Conservation (phyloP, 2,888 invertebrate species). For the Eurytoma adleriae region DNA sequence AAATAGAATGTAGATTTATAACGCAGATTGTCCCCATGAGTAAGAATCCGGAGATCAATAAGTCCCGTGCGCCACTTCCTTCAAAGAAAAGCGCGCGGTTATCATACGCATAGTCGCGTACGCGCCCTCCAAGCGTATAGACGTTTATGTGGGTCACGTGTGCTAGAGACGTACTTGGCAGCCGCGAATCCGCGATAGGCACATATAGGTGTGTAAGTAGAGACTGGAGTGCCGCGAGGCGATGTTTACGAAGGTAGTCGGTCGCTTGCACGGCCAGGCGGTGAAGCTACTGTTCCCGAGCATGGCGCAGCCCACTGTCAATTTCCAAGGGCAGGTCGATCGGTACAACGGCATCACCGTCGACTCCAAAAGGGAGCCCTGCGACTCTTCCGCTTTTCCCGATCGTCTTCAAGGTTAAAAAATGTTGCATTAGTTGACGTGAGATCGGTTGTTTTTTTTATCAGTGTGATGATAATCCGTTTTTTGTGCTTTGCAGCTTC, state of each 20-base stretch:
- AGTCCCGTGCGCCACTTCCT: too few species aligned
- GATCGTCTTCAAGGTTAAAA: slow-evolving; percentile 79
- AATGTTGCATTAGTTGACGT: neutral
- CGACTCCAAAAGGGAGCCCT: slow-evolving; percentile 80
- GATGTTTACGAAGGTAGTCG: slow-evolving; percentile 44
- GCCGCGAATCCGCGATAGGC: too few species aligned
- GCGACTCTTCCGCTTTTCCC: slow-evolving; percentile 77
- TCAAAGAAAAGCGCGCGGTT: neutral
- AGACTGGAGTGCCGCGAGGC: neutral
- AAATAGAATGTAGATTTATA: too few species aligned
- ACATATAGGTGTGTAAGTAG: neutral
- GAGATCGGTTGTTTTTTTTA: neutral
- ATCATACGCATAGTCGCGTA: neutral
- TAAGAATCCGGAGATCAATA: too few species aligned
- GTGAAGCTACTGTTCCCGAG: slow-evolving; percentile 22
- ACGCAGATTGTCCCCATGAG: too few species aligned
- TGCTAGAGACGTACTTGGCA: neutral
- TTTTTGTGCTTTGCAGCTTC: slow-evolving; percentile 80
- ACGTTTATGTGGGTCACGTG: neutral
- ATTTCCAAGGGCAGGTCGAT: slow-evolving; percentile 79
- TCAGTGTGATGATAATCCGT: neutral
- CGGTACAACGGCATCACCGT: slow-evolving; percentile 87
- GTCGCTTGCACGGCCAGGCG: slow-evolving; percentile 8
- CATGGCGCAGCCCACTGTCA: slow-evolving; percentile 57
- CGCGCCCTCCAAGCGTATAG: neutral